Evolutionary conservation across 2,113 vertebrate genomes (phyloP).

Genomic region (Apteryx mantelli): DNA sequence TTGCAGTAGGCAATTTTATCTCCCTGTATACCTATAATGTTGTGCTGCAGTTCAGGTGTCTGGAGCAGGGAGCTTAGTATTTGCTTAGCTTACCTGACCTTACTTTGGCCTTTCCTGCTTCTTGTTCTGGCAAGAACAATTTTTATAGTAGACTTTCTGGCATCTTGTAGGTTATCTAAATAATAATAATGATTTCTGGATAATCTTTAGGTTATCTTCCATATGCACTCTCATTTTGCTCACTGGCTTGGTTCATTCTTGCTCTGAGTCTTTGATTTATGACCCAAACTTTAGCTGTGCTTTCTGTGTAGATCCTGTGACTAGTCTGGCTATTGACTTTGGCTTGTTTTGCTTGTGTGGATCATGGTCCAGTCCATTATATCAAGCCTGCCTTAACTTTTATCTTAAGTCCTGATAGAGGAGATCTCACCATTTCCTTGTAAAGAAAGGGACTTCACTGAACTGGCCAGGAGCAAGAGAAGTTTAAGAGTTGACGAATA

Average conservation of each 20-base stretch:
- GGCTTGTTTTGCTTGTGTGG: neutral
- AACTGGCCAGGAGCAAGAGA: neutral
- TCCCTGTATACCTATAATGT: neutral
- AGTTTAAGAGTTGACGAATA: neutral
- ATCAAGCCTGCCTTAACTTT: neutral
- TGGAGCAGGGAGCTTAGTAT: neutral
- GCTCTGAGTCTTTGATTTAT: neutral
- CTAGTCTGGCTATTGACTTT: neutral
- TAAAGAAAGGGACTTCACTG: neutral
- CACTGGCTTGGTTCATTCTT: neutral
- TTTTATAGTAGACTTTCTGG: neutral
- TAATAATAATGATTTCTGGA: too few species aligned
- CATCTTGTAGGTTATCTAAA: neutral
- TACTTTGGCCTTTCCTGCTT: neutral
- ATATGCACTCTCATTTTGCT: fast-evolving
- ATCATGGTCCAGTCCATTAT: neutral
- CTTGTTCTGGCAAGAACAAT: neutral
- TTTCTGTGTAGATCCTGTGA: neutral
- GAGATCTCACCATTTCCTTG: neutral
- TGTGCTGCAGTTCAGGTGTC: neutral
- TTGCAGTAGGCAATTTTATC: neutral
- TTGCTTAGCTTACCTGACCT: neutral
- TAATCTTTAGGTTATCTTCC: neutral
- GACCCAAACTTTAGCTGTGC: neutral
- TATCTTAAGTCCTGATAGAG: neutral